Conservation (phyloP, 2,113 vertebrate genomes). For the Catagonus wagneri region DNA sequence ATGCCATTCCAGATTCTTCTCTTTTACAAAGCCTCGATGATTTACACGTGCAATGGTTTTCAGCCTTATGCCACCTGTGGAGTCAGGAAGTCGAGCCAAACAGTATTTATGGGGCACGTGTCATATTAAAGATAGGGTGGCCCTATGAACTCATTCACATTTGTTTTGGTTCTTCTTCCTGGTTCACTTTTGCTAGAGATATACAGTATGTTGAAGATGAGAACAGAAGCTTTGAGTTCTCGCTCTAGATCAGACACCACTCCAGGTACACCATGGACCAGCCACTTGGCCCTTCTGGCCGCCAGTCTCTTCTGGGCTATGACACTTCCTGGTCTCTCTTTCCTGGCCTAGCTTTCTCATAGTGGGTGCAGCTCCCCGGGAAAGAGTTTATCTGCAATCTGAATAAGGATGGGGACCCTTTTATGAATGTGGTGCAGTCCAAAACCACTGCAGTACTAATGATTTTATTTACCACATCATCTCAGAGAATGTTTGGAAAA, state of each 20-base stretch:
- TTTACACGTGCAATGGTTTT: background rate
- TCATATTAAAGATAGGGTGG: background rate
- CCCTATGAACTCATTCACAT: background rate
- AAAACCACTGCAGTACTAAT: background rate
- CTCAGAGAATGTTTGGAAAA: conserved; percentile 2
- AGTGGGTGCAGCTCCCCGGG: background rate
- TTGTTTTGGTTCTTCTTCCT: background rate
- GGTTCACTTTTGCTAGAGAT: background rate
- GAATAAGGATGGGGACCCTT: background rate
- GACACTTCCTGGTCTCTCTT: background rate
- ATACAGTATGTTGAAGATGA: background rate
- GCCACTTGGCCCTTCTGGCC: background rate
- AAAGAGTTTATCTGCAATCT: background rate
- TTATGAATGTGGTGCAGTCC: background rate
- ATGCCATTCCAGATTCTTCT: conserved; percentile 54
- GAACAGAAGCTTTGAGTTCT: background rate
- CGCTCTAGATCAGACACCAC: background rate
- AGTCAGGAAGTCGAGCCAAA: background rate
- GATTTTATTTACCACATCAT: background rate
- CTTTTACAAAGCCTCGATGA: background rate
- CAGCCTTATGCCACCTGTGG: background rate
- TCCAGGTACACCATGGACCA: rapidly evolving
- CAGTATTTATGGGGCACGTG: background rate
- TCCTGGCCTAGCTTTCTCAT: background rate
- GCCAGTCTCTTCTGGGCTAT: background rate